Percentiles rank a stretch among this genome's conserved stretches.
phyloP scores from a whole-genome alignment of 2,113 vertebrate genomes.

The Anas platyrhynchos region DNA sequence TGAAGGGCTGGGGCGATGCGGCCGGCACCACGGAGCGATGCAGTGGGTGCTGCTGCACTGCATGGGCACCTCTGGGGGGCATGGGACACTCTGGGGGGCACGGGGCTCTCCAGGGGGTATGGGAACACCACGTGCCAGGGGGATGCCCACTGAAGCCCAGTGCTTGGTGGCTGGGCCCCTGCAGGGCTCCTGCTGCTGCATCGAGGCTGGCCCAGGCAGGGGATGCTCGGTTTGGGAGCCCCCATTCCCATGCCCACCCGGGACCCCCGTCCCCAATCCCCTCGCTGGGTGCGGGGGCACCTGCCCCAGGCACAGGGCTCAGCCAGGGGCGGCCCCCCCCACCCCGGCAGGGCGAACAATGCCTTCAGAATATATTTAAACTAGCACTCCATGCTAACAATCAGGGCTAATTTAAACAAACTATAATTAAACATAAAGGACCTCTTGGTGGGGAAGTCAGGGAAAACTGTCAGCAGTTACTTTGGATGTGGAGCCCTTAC shows the following conservation, averaged over 20 bases:
- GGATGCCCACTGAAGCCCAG: background rate
- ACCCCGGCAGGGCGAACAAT: background rate
- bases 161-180: background rate
- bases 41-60: background rate
- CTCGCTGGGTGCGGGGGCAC: background rate
- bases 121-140: fast-evolving
- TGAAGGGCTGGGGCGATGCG: background rate
- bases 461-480: slow-evolving; percentile 32
- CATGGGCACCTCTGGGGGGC: background rate
- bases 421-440: slow-evolving; percentile 55
- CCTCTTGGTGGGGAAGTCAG: background rate
- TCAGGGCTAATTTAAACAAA: slow-evolving; percentile 56
- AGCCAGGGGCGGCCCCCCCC: background rate
- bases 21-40: background rate
- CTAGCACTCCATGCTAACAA: background rate
- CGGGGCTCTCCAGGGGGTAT: background rate
- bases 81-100: no score
- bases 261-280: no score
- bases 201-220: fast-evolving
- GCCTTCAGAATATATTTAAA: background rate
- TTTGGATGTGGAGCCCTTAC: background rate
- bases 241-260: fast-evolving
- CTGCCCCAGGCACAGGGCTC: fast-evolving
- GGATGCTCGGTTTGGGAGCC: fast-evolving
- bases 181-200: background rate